Percentiles rank a stretch among this genome's conserved stretches.
These are phyloP conservation scores for Drosophila carrolli DNA, from an alignment of 1,140 invertebrate species.

Conservation along the genomic window DNA sequence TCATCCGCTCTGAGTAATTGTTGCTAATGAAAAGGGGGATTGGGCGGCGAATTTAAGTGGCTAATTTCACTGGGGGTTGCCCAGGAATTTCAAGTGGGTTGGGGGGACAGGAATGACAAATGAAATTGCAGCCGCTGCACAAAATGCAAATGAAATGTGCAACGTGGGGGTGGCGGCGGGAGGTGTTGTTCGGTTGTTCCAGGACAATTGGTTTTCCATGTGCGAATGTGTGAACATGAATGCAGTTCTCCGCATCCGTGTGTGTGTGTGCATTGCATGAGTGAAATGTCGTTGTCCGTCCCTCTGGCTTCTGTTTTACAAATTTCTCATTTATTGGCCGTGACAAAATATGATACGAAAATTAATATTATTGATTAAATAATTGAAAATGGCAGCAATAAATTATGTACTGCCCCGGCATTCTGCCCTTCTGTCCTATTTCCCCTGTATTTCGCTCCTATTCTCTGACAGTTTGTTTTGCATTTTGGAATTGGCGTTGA, in stretches of 20 bases:
- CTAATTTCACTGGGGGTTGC: conserved; percentile 66
- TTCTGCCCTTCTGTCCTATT: neutral
- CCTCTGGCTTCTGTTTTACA: conserved; percentile 69
- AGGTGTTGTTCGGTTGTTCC: conserved; percentile 13
- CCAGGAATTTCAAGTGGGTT: conserved; percentile 37
- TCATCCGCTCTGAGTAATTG: conserved; percentile 74
- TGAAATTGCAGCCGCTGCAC: conserved; percentile 79
- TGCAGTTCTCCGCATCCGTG: conserved; percentile 25
- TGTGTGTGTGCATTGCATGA: conserved; percentile 50
- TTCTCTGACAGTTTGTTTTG: conserved; percentile 43
- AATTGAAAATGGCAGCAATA: conserved; percentile 79
- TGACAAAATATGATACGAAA: conserved; percentile 84
- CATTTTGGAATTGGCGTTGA: conserved; percentile 54
- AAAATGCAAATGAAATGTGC: conserved; percentile 82
- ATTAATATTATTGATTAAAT: conserved; percentile 84
- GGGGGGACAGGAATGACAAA: conserved; percentile 46
- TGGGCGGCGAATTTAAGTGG: conserved; percentile 64
- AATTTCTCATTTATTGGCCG: conserved; percentile 80
- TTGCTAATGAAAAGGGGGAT: conserved; percentile 69
- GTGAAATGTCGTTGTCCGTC: conserved; percentile 68
- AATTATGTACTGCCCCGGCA: conserved; percentile 22
- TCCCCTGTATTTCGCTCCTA: conserved; percentile 4
- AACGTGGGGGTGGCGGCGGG: conserved; percentile 9
- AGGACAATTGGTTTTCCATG: conserved; percentile 61
- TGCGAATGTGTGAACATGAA: conserved; percentile 72